Conservation (phyloP, 2,113 vertebrate species). For the Ginglymostoma cirratum region DNA sequence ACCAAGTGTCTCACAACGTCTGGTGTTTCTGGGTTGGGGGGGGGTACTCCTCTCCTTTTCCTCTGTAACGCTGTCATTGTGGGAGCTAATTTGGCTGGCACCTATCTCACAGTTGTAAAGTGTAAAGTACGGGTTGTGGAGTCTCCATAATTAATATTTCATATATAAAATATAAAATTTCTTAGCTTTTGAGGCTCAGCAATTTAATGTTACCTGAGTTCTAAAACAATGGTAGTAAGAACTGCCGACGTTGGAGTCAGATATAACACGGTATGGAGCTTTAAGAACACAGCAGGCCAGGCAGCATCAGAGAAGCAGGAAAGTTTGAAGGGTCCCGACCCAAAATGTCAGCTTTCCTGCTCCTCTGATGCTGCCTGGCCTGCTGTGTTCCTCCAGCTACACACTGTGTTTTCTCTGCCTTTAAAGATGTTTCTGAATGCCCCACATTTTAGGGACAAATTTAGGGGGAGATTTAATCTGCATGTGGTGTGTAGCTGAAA, state of each 20-base stretch:
- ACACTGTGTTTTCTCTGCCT: background rate
- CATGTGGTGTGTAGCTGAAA: background rate
- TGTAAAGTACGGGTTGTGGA: background rate
- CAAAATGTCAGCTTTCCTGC: too few relatives aligned
- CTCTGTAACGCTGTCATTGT: too few relatives aligned
- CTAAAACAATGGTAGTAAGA: background rate
- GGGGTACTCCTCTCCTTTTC: too few relatives aligned
- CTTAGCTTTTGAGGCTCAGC: background rate
- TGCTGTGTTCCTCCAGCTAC: too few relatives aligned
- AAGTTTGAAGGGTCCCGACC: too few relatives aligned
- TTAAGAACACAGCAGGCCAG: too few relatives aligned
- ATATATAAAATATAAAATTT: background rate
- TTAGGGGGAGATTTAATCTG: background rate
- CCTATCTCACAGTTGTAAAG: background rate
- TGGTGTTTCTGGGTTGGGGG: too few relatives aligned
- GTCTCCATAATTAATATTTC: background rate
- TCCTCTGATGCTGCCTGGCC: too few relatives aligned
- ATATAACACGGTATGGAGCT: too few relatives aligned
- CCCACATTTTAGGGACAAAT: background rate
- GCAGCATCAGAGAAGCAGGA: too few relatives aligned
- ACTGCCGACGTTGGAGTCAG: too few relatives aligned
- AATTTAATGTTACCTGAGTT: background rate
- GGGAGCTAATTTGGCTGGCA: background rate
- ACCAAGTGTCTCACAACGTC: too few relatives aligned
- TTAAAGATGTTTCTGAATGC: background rate